Base-by-base conservation (phyloP, 1,140 invertebrate genomes). In the Neodiprion fabricii region DNA sequence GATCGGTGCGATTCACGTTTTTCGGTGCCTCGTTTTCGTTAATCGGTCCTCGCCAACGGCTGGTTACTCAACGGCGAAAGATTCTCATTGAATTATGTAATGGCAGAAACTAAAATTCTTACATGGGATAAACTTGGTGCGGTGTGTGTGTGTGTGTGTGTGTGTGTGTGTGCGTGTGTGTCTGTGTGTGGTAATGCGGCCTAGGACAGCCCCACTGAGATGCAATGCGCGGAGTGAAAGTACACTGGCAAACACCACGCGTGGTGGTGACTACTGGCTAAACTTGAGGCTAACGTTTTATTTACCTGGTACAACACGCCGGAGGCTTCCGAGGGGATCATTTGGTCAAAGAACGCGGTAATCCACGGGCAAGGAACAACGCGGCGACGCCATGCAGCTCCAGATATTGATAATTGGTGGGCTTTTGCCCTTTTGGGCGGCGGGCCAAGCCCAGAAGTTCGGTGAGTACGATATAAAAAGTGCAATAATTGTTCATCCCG, bases 201-300 rank as follows among this genome's bases (percentile, higher is more conserved):
- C 53, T 17, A 61, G 53, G 53, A 4, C 53, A 61, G 53, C 53
- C 53, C 53, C 53, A 61, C 53, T 61, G 53, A 61, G 53, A 61
- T 61, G 11, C n/a, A 14, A 61, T 61, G 53, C n/a, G 53, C 5
- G n/a, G 53, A 61, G 53, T 61, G 53, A 61, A 61, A 61, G 53
- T 61, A 12, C 53, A 14, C 11, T n/a, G 53, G 53, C 53, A 17
- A 61, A 61, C n/a, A 61, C 53, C 53, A 61, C 53, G 53, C 53
- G 53, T 61, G 53, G 53, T 61, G 53, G 53, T 61, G 53, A 61
- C 53, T 61, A 61, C 53, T 61, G 53, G 53, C 53, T 61, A 61
- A 61, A 9, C 3, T 61, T 7, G 28, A 17, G 11, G 53, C 53
- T 17, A 40, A 14, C 3, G 53, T 61, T 61, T 61, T 61, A 61